Evolutionary conservation across 2,113 vertebrate species (phyloP).

Genomic region (Parus major): DNA sequence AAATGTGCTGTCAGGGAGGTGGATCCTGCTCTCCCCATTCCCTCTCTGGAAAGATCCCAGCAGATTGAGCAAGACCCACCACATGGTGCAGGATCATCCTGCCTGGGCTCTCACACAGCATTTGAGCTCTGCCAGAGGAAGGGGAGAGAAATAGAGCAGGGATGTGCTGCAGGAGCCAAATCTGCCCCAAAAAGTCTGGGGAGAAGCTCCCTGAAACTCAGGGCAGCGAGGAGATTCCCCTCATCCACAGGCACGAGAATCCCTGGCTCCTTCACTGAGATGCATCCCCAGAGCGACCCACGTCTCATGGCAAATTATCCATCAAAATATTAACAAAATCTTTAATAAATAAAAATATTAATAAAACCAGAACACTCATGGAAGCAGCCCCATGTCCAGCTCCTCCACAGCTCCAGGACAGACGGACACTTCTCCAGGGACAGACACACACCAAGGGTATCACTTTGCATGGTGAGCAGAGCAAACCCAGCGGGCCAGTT

Average conservation of each 20-base stretch:
- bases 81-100: background rate
- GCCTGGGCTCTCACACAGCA: background rate
- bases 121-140: background rate
- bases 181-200: rapidly evolving
- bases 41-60: background rate
- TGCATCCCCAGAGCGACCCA: background rate
- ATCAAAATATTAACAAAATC: background rate
- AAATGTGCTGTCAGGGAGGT: background rate
- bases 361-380: background rate
- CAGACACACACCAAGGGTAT: background rate
- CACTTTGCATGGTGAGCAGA: rapidly evolving
- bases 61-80: background rate
- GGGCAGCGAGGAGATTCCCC: rapidly evolving
- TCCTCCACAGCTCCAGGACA: background rate
- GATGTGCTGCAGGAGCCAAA: background rate
- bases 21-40: background rate
- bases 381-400: background rate
- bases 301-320: rapidly evolving
- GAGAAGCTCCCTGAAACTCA: rapidly evolving
- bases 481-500: constrained; percentile 2
- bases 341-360: background rate
- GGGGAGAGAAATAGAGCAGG: background rate
- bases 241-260: rapidly evolving
- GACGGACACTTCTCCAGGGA: background rate
- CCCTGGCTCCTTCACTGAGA: background rate